Evolutionary conservation across 2,797 vertebrate genomes (phyloP).

Genomic region (Oreortyx pictus): DNA sequence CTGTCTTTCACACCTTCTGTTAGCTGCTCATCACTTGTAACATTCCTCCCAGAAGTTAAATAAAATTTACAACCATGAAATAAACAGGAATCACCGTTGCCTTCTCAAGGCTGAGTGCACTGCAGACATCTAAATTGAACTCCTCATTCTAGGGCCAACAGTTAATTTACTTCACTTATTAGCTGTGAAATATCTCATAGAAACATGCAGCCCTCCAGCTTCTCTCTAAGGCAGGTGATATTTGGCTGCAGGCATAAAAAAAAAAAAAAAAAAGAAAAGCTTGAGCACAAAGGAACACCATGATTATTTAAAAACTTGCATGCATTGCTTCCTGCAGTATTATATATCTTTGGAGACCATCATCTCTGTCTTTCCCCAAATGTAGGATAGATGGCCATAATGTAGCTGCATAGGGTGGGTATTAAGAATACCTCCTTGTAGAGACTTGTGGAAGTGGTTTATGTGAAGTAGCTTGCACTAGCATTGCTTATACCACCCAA

Average conservation of each 20-base stretch:
- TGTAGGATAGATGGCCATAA: neutral
- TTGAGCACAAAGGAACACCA: neutral
- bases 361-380: neutral
- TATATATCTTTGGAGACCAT: neutral
- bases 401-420: neutral
- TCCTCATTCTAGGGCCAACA: neutral
- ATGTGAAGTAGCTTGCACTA: neutral
- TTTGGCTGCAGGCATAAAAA: neutral
- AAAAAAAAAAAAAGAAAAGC: neutral
- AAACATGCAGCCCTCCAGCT: neutral
- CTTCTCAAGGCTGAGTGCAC: neutral
- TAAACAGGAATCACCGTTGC: neutral
- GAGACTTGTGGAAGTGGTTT: neutral
- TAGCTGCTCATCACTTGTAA: neutral
- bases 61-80: neutral
- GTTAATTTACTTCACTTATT: neutral
- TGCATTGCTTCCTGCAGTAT: neutral
- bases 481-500: neutral
- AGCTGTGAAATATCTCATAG: neutral
- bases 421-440: slow-evolving; percentile 5
- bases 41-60: neutral
- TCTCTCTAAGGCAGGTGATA: neutral
- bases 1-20: neutral
- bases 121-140: neutral
- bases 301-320: neutral